phyloP scores from a whole-genome alignment of 1,140 invertebrate species.

The Drosophila erecta region DNA sequence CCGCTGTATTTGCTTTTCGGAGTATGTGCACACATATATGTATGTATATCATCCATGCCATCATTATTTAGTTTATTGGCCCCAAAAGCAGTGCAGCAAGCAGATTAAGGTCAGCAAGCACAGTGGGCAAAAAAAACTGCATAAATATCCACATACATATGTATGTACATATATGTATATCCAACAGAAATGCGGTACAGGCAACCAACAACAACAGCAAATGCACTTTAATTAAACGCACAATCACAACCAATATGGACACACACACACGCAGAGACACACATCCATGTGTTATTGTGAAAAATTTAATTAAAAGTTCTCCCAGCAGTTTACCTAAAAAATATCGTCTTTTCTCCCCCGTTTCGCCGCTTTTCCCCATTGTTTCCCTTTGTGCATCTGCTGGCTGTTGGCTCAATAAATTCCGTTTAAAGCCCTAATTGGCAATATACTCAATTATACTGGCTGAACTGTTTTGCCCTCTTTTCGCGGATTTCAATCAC shows the following conservation, averaged over 20 bases:
- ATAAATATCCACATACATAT: too few relatives aligned
- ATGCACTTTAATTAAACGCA: constrained; percentile 53
- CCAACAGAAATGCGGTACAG: too few relatives aligned
- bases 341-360: constrained; percentile 10
- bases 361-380: background rate
- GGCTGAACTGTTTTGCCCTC: constrained; percentile 14
- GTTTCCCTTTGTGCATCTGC: background rate
- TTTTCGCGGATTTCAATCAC: background rate
- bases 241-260: constrained; percentile 30
- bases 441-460: constrained; percentile 34
- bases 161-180: too few relatives aligned
- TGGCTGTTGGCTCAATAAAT: constrained; percentile 30
- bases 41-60: constrained; percentile 33
- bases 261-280: background rate
- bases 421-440: constrained; percentile 40
- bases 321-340: constrained; percentile 22
- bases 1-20: background rate
- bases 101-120: constrained; percentile 37
- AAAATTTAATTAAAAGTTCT: constrained; percentile 49
- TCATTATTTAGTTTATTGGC: constrained; percentile 54
- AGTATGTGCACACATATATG: background rate
- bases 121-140: constrained; percentile 10
- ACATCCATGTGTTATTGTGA: background rate
- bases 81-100: constrained; percentile 30
- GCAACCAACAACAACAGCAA: constrained; percentile 1